Percentiles rank a stretch among this genome's conserved stretches.
Evolutionary conservation across 2,888 invertebrate genomes (phyloP).

Genomic region (Horisme vitalbata): DNA sequence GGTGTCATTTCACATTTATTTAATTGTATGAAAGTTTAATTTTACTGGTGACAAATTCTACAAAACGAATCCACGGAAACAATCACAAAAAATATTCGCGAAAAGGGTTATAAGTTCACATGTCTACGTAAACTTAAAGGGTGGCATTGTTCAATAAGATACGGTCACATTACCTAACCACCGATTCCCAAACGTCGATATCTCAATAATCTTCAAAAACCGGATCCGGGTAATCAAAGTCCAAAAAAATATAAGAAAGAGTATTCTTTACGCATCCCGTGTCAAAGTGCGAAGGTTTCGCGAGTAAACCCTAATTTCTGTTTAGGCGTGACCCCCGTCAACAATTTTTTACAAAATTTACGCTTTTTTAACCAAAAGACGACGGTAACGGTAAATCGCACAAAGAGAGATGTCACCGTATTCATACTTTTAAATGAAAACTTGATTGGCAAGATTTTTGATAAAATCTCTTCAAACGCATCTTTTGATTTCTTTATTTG

Average conservation of each 20-base stretch:
- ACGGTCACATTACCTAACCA: slow-evolving; percentile 71
- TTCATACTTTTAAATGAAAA: slow-evolving; percentile 75
- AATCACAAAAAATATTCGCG: neutral
- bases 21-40: neutral
- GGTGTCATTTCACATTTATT: too few species aligned
- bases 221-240: slow-evolving; percentile 71
- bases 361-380: slow-evolving; percentile 68
- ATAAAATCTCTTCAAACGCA: slow-evolving; percentile 67
- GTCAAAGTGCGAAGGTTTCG: slow-evolving; percentile 77
- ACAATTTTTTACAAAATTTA: slow-evolving; percentile 70
- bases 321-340: slow-evolving; percentile 80
- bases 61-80: neutral
- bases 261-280: slow-evolving; percentile 64
- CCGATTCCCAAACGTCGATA: slow-evolving; percentile 66
- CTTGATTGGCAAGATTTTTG: slow-evolving; percentile 78
- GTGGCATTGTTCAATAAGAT: slow-evolving; percentile 56
- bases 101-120: slow-evolving; percentile 59
- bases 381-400: slow-evolving; percentile 68
- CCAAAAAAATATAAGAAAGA: slow-evolving; percentile 38
- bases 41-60: neutral
- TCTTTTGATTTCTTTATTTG: slow-evolving; percentile 53
- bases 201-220: slow-evolving; percentile 71
- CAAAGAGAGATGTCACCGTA: slow-evolving; percentile 67
- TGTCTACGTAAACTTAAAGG: slow-evolving; percentile 63
- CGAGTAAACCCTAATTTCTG: slow-evolving; percentile 76